phyloP scores from a whole-genome alignment of 2,113 vertebrate species.

The Xyrauchen texanus region DNA sequence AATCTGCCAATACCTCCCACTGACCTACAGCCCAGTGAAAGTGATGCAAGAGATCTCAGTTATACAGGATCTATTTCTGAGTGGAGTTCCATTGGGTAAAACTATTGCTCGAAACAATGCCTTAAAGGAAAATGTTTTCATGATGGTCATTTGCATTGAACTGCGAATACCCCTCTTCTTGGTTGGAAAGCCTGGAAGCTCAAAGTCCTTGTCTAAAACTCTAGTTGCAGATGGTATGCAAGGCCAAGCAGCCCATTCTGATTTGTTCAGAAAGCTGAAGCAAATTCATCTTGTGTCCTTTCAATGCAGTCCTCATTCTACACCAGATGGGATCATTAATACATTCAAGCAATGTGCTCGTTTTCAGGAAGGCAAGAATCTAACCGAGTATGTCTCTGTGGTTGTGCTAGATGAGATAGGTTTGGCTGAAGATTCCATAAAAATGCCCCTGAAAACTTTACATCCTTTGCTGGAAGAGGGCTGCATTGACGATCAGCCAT shows the following conservation, averaged over 20 bases:
- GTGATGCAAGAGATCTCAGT: conserved; percentile 82
- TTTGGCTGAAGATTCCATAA: conserved; percentile 92
- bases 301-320: conserved; percentile 97
- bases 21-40: conserved; percentile 63
- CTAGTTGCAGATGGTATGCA: conserved; percentile 95
- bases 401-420: conserved; percentile 97
- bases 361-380: conserved; percentile 93
- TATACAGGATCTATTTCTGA: conserved; percentile 87
- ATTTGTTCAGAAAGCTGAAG: conserved; percentile 86
- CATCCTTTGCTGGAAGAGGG: conserved; percentile 94
- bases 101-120: conserved; percentile 91
- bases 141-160: conserved; percentile 97
- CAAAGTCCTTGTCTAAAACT: conserved; percentile 96
- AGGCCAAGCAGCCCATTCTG: conserved; percentile 85
- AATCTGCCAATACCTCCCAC: conserved; percentile 74
- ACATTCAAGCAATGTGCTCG: conserved; percentile 94
- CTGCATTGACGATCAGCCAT: conserved; percentile 88
- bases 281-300: conserved; percentile 94
- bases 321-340: conserved; percentile 92
- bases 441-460: conserved; percentile 95
- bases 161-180: conserved; percentile 93
- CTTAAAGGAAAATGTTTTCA: conserved; percentile 95
- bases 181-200: conserved; percentile 96
- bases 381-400: conserved; percentile 88
- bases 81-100: conserved; percentile 76